Base-by-base conservation (phyloP, 2,888 invertebrate species). In the Trachelus stipa region DNA sequence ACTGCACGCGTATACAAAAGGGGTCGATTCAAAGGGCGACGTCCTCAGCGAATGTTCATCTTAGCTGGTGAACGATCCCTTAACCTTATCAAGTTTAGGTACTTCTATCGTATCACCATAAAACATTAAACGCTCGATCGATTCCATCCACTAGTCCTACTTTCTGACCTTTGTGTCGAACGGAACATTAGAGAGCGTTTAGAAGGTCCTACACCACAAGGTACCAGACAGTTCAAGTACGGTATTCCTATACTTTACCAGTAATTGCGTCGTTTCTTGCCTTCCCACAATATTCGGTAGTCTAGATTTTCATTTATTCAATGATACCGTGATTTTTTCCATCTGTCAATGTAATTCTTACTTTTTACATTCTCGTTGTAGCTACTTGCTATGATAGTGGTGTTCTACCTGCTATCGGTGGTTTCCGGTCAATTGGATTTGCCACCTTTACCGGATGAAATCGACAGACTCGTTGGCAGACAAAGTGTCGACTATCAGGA, bases 341-440 rank as follows among this genome's bases (percentile, higher is more conserved):
- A 56, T 2, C 23, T 1, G 15, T 31, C 34, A 56, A 56, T 56
- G 12, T 33, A 76, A 68, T 15, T 79, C 56, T n/a, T n/a, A 11
- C 23, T 68, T 34, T 23, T 31, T 56, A 68, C 34, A 9, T 77
- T 80, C 71, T 73, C 80, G 81, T 75, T 37, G 12, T 11, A 71
- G 71, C 71, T 71, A 3, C 12, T 71, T 3, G 71, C 71, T 11
- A 31, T 71, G 71, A 34, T 30, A 35, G 34, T n/a, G 9, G 9
- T 30, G 40, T 56, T 86, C 2, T 40, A 86, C 56, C 30, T 88
- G 4, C 79, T 83, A 12, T 77, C 86, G 4, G 35, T 81, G 33
- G 87, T 82, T 11, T 83, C 84, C 35, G 82, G 87, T 34, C 91
- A 91, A 74, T 79, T 91, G 83, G 90, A 91, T 76, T 80, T 91